Evolutionary conservation across 64 coral and sea anemone species (phyloP).

Genomic region (Exaiptasia diaphana): DNA sequence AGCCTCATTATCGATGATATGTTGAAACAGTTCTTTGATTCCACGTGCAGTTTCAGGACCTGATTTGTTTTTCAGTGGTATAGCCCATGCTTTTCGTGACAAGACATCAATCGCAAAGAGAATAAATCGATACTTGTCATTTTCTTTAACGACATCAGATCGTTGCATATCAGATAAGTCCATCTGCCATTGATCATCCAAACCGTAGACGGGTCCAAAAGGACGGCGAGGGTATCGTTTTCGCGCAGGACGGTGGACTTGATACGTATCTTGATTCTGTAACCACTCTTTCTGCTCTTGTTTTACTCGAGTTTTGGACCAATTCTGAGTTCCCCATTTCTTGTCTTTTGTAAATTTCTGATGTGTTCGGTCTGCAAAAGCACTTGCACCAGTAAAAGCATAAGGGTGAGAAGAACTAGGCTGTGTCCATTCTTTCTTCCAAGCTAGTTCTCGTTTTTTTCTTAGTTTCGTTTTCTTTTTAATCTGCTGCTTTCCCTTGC

Average conservation of each 20-base stretch:
- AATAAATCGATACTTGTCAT: too few relatives aligned
- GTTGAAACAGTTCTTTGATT: not conserved
- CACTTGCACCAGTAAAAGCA: too few relatives aligned
- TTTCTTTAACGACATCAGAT: too few relatives aligned
- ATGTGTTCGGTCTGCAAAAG: too few relatives aligned
- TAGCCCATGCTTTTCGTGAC: not conserved
- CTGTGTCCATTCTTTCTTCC: too few relatives aligned
- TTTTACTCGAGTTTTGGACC: too few relatives aligned
- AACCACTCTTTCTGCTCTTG: not conserved
- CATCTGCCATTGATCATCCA: constrained; percentile 14
- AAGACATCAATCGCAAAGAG: not conserved
- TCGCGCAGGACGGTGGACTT: not conserved
- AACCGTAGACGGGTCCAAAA: not conserved
- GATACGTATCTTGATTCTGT: not conserved
- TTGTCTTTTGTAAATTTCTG: too few relatives aligned
- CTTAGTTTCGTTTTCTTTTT: too few relatives aligned
- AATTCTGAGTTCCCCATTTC: too few relatives aligned
- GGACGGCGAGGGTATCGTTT: not conserved
- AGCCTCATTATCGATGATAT: not conserved
- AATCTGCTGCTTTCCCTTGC: too few relatives aligned
- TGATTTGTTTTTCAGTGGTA: not conserved
- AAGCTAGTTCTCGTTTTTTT: too few relatives aligned
- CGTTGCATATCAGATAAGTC: constrained; percentile 9
- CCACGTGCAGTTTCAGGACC: not conserved
- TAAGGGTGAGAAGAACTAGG: too few relatives aligned